Conservation (phyloP, 2,113 vertebrate genomes). For the Calyptommatus sinebrachiatus region DNA sequence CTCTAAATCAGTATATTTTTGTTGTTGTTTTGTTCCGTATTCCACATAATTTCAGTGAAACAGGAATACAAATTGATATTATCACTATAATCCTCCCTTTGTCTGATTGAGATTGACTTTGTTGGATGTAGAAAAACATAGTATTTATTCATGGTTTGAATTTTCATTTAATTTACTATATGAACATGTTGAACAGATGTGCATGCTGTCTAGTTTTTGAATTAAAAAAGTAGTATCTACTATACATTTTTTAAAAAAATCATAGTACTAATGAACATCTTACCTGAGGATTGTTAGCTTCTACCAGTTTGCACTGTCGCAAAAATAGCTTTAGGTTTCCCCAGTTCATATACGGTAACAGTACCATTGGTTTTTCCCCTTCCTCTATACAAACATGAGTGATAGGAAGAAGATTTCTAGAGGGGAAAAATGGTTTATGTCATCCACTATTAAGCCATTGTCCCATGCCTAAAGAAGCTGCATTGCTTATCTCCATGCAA, state of each 20-base stretch:
- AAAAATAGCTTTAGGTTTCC: conserved; percentile 98
- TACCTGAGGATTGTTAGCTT: conserved; percentile 99
- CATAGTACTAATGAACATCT: conserved; percentile 1
- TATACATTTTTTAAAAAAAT: too few species aligned
- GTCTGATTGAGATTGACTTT: too few species aligned
- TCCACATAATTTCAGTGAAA: background rate
- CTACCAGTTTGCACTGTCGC: conserved; percentile 96
- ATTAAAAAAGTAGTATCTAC: too few species aligned
- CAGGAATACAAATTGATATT: too few species aligned
- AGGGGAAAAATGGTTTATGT: conserved; percentile 10
- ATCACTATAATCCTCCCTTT: background rate
- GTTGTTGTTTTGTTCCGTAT: background rate
- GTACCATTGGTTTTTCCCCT: conserved; percentile 95
- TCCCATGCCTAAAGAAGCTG: background rate
- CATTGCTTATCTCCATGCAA: too few species aligned
- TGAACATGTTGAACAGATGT: too few species aligned
- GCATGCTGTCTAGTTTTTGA: too few species aligned
- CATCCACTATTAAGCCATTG: background rate
- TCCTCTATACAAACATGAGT: conserved; percentile 95
- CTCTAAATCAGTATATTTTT: background rate
- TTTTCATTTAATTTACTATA: too few species aligned
- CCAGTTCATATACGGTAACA: conserved; percentile 97
- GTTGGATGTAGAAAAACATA: too few species aligned
- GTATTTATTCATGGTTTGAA: too few species aligned
- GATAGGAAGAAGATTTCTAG: conserved; percentile 93